Percentiles rank a stretch among this genome's conserved stretches.
Evolutionary conservation across 1,140 invertebrate genomes (phyloP).

Genomic region (Spodoptera frugiperda): DNA sequence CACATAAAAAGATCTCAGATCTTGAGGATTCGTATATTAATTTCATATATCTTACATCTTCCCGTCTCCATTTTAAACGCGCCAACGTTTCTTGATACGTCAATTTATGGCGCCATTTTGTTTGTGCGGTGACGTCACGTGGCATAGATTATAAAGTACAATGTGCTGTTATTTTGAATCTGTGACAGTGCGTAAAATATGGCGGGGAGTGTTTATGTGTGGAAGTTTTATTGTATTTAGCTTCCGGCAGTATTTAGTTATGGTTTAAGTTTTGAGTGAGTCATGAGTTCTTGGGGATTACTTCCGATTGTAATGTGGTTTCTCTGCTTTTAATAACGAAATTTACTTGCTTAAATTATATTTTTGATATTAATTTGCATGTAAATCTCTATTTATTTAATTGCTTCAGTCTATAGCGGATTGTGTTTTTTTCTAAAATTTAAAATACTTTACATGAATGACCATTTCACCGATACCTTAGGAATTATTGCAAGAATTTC

Average conservation of each 20-base stretch:
- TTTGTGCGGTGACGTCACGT: slow-evolving; percentile 60
- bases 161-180: slow-evolving; percentile 53
- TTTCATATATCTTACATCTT: slow-evolving; percentile 55
- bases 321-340: no score
- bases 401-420: no score
- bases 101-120: slow-evolving; percentile 70
- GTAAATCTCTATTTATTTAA: no score
- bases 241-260: slow-evolving; percentile 26
- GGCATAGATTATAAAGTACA: slow-evolving; percentile 59
- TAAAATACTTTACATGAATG: no score
- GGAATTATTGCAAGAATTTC: no score
- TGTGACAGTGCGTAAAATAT: slow-evolving; percentile 44
- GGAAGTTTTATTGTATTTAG: slow-evolving; percentile 19
- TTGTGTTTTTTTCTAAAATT: no score
- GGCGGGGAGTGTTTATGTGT: slow-evolving; percentile 38
- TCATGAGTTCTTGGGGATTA: neutral
- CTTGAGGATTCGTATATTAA: slow-evolving; percentile 54
- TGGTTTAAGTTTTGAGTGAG: slow-evolving; percentile 21
- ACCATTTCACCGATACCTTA: no score
- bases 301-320: neutral
- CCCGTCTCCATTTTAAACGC: slow-evolving; percentile 50
- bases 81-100: slow-evolving; percentile 62
- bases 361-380: no score
- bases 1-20: slow-evolving; percentile 52
- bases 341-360: no score